Base-by-base conservation (phyloP, 2,113 vertebrate genomes). In the Crocuta crocuta region DNA sequence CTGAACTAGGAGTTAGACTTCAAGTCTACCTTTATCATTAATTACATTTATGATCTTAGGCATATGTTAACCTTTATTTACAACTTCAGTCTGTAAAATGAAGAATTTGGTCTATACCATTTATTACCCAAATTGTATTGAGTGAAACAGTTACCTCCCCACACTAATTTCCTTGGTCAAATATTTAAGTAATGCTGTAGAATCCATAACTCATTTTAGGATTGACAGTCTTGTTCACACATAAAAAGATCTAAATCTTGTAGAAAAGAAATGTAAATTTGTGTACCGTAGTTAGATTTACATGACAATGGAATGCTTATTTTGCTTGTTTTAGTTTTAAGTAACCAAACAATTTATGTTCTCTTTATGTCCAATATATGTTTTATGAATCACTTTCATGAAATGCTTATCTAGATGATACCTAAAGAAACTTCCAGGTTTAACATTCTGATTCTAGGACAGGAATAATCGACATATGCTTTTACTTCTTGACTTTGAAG, bases 401-500 rank as follows among this genome's bases (percentile, higher is more conserved):
- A 90, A 95, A 61, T 58, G 26, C 53, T 81, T 88, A 78, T 94
- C 74, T 84, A 92, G 89, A 86, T 90, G 39, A 89, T 43, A 66
- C 17, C 26, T 80, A 85, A 84, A 82, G 26, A 65, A 48, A 24
- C 9, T 74, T 33, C 4, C 28, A 82, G 5, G 16, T 94, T 26
- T 90, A 78, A 78, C 92, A 95, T 88, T 70, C 50, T 95, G 35
- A 91, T 83, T 87, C 58, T 70, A 1, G 89, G 50, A 55, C 35
- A 71, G 74, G 35, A 79, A 79, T 53, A 97, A 84, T 58, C 13
- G 16, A 73, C 45, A 65, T 68, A 48, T 55, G 26, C 55, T 87
- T 97, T 92, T 70, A 83, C 35, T 92, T 97, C 33, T 91, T 86
- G n/a, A 89, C 61, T 93, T 86, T 33, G 61, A 81, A 97, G 66